Percentiles rank a stretch among this genome's conserved stretches.
phyloP scores from a whole-genome alignment of 2,888 invertebrate species.

The Chironomus riparius region DNA sequence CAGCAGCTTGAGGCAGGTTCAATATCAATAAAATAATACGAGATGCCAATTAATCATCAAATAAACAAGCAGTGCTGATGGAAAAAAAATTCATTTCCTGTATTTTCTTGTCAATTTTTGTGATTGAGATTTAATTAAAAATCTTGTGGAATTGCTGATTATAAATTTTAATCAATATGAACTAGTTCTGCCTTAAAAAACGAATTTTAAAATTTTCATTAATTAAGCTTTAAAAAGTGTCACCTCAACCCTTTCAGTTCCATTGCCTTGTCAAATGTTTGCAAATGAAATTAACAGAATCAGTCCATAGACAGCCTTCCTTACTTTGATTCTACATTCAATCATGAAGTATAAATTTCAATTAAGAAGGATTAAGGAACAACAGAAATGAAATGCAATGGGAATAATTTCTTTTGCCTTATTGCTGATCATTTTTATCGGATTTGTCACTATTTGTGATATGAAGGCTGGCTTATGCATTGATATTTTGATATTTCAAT shows the following conservation, averaged over 20 bases:
- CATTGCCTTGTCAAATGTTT: background rate
- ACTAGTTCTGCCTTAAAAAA: too few relatives aligned
- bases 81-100: background rate
- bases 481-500: background rate
- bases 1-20: background rate
- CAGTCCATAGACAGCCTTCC: too few relatives aligned
- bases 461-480: background rate
- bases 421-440: background rate
- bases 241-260: background rate
- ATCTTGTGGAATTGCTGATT: too few relatives aligned
- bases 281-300: background rate
- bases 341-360: background rate
- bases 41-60: background rate
- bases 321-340: too few relatives aligned
- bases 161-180: too few relatives aligned
- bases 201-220: background rate
- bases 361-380: slow-evolving; percentile 1
- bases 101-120: background rate
- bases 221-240: background rate
- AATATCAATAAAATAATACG: background rate
- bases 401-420: background rate
- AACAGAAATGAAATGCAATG: too few relatives aligned
- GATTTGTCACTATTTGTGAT: background rate
- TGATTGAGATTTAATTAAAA: too few relatives aligned
- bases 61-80: background rate